Evolutionary conservation across 2,888 invertebrate genomes (phyloP).

Genomic region (Drosophila mercatorum): DNA sequence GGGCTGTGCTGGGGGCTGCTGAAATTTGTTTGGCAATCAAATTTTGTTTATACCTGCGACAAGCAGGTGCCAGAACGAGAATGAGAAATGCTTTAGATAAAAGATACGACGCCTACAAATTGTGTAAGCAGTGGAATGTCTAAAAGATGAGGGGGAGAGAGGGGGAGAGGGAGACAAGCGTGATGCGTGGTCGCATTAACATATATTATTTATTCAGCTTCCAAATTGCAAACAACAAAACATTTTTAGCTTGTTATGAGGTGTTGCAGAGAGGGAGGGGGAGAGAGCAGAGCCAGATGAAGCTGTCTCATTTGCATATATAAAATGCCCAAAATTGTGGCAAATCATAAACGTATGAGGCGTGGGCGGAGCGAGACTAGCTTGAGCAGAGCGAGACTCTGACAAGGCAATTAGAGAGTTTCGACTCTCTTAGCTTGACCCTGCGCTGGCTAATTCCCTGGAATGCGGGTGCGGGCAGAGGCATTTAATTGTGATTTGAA

Average conservation of each 20-base stretch:
- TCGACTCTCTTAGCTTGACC: conserved; percentile 43
- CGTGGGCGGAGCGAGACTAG: conserved; percentile 35
- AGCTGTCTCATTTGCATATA: conserved; percentile 47
- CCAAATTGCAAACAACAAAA: conserved; percentile 66
- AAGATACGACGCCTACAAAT: conserved; percentile 64
- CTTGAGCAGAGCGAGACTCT: conserved; percentile 7
- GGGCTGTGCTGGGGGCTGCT: background rate
- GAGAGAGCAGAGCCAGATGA: background rate
- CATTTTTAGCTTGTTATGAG: conserved; percentile 50
- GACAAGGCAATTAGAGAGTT: conserved; percentile 58
- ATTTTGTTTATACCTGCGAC: conserved; percentile 30
- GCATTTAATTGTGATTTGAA: conserved; percentile 44
- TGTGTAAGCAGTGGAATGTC: conserved; percentile 41
- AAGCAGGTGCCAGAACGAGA: conserved; percentile 57
- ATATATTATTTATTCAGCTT: conserved; percentile 71
- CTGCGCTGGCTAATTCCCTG: conserved; percentile 66
- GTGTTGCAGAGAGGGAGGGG: conserved; percentile 33
- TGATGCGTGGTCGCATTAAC: conserved; percentile 60
- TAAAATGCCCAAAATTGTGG: conserved; percentile 33
- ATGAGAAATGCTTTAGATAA: conserved; percentile 55
- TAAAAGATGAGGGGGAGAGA: conserved; percentile 9
- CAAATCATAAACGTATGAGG: conserved; percentile 36
- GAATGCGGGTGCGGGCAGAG: conserved; percentile 65
- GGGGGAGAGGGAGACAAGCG: conserved; percentile 15
- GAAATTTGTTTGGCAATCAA: conserved; percentile 24